These are phyloP conservation scores for Pterocles gutturalis DNA, from an alignment of 2,113 vertebrate species.

Conservation along the genomic window DNA sequence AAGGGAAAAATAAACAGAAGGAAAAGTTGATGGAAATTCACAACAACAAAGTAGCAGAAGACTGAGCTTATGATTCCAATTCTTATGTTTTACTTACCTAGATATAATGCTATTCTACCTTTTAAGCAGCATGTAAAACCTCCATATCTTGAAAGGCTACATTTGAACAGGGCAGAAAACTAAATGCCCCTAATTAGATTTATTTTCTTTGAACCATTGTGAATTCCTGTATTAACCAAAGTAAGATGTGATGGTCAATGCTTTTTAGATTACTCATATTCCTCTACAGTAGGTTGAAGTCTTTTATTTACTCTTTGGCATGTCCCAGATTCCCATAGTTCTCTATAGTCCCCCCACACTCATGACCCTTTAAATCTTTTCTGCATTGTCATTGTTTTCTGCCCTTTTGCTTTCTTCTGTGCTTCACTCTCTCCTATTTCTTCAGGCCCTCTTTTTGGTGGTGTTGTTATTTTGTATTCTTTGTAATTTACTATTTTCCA, in stretches of 20 bases:
- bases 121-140: not conserved
- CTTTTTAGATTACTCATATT: not conserved
- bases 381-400: not conserved
- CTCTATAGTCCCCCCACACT: not conserved
- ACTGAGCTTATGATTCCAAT: not conserved
- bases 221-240: not conserved
- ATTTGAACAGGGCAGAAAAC: not conserved
- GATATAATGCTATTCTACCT: not conserved
- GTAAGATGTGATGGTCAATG: not conserved
- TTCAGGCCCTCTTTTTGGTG: not conserved
- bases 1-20: not conserved
- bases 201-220: not conserved
- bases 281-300: not conserved
- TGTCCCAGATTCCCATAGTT: not conserved
- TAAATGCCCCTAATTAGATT: not conserved
- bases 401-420: not conserved
- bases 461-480: not conserved
- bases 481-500: not conserved
- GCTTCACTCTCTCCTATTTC: not conserved
- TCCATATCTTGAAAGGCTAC: rapidly evolving
- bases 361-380: not conserved
- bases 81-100: not conserved
- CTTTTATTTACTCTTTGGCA: not conserved
- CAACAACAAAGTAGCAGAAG: not conserved
- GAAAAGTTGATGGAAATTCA: not conserved